Evolutionary conservation across 2,888 invertebrate species (phyloP).

Genomic region (Andrena flavipes): DNA sequence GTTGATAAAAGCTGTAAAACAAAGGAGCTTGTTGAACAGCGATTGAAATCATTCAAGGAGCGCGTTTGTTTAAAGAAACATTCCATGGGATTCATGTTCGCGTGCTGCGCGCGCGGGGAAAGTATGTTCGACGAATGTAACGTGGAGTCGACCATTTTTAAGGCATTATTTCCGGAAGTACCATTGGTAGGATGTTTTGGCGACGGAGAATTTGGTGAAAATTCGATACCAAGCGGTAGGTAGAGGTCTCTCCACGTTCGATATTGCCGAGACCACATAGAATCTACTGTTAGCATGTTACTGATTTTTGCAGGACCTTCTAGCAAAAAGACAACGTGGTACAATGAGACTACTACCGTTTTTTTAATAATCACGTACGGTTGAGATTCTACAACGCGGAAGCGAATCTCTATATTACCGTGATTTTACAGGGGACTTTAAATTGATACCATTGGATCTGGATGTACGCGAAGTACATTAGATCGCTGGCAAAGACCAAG

Average conservation of each 20-base stretch:
- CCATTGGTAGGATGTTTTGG: conserved; percentile 80
- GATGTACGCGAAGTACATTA: conserved; percentile 13
- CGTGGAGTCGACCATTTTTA: conserved; percentile 78
- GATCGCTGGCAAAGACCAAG: conserved; percentile 6
- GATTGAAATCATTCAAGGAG: conserved; percentile 70
- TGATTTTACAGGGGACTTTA: conserved; percentile 19
- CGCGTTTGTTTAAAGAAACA: conserved; percentile 76
- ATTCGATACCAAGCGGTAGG: conserved; percentile 70
- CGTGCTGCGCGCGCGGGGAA: conserved; percentile 77
- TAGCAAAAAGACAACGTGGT: conserved; percentile 18
- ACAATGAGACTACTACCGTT: conserved; percentile 70
- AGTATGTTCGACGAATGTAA: conserved; percentile 65
- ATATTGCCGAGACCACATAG: not conserved
- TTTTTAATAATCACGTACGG: conserved; percentile 80
- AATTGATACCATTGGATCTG: conserved; percentile 24
- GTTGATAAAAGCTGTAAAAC: conserved; percentile 64
- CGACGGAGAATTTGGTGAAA: conserved; percentile 79
- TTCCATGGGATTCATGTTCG: conserved; percentile 80
- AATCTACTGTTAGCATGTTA: no score
- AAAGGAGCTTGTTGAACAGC: conserved; percentile 69
- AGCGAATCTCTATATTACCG: not conserved
- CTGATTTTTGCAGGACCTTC: conserved; percentile 41
- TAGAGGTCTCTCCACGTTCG: conserved; percentile 21
- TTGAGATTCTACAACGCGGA: conserved; percentile 31
- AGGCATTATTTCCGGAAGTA: conserved; percentile 78